Base-by-base conservation (phyloP, 2,797 vertebrate species). In the Chanos chanos region DNA sequence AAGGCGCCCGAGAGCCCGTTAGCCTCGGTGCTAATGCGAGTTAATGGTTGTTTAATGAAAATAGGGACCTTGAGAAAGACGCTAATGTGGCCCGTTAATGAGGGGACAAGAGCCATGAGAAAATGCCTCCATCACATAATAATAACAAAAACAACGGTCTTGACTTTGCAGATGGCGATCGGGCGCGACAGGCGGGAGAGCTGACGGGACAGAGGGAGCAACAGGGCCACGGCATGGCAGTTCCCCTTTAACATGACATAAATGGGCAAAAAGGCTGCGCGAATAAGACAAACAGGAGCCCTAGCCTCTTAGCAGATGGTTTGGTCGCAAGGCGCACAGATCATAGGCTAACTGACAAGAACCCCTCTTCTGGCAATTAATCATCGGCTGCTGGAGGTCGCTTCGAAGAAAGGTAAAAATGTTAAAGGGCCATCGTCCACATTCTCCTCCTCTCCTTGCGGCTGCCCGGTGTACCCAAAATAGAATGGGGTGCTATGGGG, bases 341-440 rank as follows among this genome's bases (percentile, higher is more conserved):
- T 91, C 92, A 92, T 86, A 84, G 86, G 84, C 84, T 91, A 88
- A 89, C 83, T 89, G 90, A 92, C 89, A 92, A 89, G 83, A 86
- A 83, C 79, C 71, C 77, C 86, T 85, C 82, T 92, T 85, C 79
- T 85, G 83, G 90, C 86, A 89, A 92, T 94, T 93, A 90, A 92
- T 92, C 90, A 94, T 88, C 44, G 39, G 50, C 77, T 83, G 61
- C 86, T 84, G 89, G 91, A 93, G 91, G 92, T 91, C 85, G 80
- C n/a, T 3, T 66, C 58, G 64, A 77, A 86, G 82, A 90, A 91
- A 90, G 89, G 89, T 90, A 86, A 79, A 82, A 81, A 73, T 82
- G 86, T 87, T 85, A 85, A 85, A 86, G 84, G 86, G 84, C 84
- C 71, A 75, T 74, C 12, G 43, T 80, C 76, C 70, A 71, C 82